phyloP scores from a whole-genome alignment of 2,888 invertebrate genomes.

The Chloroclysta siterata region DNA sequence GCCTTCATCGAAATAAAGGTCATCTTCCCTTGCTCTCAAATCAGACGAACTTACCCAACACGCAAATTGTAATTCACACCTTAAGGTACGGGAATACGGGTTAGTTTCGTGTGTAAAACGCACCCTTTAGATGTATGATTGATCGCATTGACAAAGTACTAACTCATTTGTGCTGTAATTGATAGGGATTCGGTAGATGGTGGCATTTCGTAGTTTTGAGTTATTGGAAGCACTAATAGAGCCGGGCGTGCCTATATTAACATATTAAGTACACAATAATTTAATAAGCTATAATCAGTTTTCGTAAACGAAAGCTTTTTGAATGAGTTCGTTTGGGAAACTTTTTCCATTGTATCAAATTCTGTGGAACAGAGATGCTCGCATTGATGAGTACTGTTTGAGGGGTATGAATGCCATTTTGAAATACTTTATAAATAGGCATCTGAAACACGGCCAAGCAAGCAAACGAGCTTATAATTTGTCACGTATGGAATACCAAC shows the following conservation, averaged over 20 bases:
- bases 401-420: too few relatives aligned
- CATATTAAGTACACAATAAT: neutral
- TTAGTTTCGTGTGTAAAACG: constrained; percentile 18
- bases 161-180: constrained; percentile 38
- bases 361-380: too few relatives aligned
- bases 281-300: neutral
- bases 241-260: neutral
- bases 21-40: constrained; percentile 4
- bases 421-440: too few relatives aligned
- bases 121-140: constrained; percentile 34
- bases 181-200: constrained; percentile 15
- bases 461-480: too few relatives aligned
- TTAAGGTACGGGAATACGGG: constrained; percentile 14
- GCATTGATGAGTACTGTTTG: too few relatives aligned
- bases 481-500: too few relatives aligned
- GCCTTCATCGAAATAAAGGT: constrained; percentile 7
- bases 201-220: constrained; percentile 24
- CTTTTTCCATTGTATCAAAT: too few relatives aligned
- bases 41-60: neutral
- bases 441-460: too few relatives aligned
- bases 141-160: constrained; percentile 39
- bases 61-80: constrained; percentile 22
- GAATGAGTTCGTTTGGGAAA: too few relatives aligned
- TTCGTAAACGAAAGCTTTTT: too few relatives aligned
- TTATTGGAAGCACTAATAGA: constrained; percentile 35